A percentile compares a stretch with the other conserved stretches of the same genome.
These are phyloP conservation scores for Fopius arisanus DNA, from an alignment of 1,140 invertebrate genomes.

Conservation along the genomic window DNA sequence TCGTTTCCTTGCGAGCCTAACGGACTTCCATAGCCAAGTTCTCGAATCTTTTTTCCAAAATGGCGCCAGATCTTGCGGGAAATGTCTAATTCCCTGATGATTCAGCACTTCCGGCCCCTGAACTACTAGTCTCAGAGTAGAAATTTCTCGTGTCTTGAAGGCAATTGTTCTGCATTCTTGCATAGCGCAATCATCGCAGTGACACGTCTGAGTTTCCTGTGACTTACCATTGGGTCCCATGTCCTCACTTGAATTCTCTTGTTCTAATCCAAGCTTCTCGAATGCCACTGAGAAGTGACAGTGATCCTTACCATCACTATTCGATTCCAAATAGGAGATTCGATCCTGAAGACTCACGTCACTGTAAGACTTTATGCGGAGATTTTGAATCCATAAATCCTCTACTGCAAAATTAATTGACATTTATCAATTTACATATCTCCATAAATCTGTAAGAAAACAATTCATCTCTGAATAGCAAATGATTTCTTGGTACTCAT, in stretches of 20 bases:
- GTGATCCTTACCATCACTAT: conserved; percentile 32
- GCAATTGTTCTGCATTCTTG: conserved; percentile 16
- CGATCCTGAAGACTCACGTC: conserved; percentile 38
- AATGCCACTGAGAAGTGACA: conserved; percentile 42
- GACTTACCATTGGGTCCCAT: conserved; percentile 31
- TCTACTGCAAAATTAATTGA: conserved; percentile 41
- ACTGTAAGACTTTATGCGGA: conserved; percentile 39
- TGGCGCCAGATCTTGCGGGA: conserved; percentile 60
- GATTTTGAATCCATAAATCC: conserved; percentile 45
- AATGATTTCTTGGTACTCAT: too few species aligned
- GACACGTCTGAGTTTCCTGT: conserved; percentile 47
- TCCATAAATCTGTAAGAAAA: background rate
- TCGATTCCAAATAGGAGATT: background rate
- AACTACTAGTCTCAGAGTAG: conserved; percentile 45
- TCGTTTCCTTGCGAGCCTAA: conserved; percentile 41
- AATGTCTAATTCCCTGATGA: conserved; percentile 59
- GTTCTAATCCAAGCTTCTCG: conserved; percentile 44
- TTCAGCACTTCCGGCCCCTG: conserved; percentile 53
- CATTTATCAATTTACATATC: background rate
- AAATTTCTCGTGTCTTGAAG: conserved; percentile 51
- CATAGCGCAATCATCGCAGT: conserved; percentile 37
- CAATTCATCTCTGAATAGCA: too few species aligned
- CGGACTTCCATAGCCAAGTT: conserved; percentile 72
- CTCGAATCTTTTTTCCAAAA: conserved; percentile 74
- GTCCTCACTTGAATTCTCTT: conserved; percentile 34